Conservation (phyloP, 2,888 invertebrate species). For the Cistogaster globosa region DNA sequence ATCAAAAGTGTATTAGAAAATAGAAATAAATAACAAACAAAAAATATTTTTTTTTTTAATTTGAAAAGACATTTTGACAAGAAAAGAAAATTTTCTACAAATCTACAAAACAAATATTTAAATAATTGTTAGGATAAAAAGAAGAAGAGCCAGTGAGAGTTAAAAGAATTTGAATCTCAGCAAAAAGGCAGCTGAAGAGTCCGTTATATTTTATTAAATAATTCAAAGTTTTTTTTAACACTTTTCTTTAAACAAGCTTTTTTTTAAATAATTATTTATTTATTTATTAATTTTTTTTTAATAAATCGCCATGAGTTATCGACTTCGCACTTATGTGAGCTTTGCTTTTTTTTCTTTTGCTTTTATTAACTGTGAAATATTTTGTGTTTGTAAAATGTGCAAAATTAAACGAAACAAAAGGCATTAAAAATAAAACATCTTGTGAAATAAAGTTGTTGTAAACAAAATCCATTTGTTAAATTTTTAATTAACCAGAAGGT, state of each 20-base stretch:
- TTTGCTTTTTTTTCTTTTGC: slow-evolving; percentile 46
- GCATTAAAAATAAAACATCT: not conserved
- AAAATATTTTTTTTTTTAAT: not conserved
- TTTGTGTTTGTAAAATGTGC: slow-evolving; percentile 38
- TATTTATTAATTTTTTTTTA: not conserved
- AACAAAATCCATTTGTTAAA: slow-evolving; percentile 12
- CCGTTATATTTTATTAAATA: slow-evolving; percentile 18
- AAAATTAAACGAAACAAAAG: not conserved
- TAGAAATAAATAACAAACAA: slow-evolving; percentile 24
- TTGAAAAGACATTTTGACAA: slow-evolving; percentile 5
- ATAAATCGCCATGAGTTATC: slow-evolving; percentile 67
- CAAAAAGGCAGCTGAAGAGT: slow-evolving; percentile 14
- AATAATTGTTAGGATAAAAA: not conserved
- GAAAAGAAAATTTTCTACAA: slow-evolving; percentile 23
- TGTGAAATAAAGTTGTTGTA: slow-evolving; percentile 2
- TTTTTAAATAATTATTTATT: not conserved
- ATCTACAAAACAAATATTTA: not conserved
- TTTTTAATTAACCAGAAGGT: slow-evolving; percentile 52
- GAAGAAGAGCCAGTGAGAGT: slow-evolving; percentile 1
- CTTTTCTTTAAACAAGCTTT: slow-evolving; percentile 30
- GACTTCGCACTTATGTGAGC: slow-evolving; percentile 72
- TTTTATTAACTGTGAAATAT: slow-evolving; percentile 49
- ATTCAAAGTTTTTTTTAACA: slow-evolving; percentile 46
- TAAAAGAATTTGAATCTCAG: slow-evolving; percentile 2
- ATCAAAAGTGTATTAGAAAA: slow-evolving; percentile 35